Conservation (phyloP, 2,797 vertebrate genomes). For the Bovichtus variegatus region DNA sequence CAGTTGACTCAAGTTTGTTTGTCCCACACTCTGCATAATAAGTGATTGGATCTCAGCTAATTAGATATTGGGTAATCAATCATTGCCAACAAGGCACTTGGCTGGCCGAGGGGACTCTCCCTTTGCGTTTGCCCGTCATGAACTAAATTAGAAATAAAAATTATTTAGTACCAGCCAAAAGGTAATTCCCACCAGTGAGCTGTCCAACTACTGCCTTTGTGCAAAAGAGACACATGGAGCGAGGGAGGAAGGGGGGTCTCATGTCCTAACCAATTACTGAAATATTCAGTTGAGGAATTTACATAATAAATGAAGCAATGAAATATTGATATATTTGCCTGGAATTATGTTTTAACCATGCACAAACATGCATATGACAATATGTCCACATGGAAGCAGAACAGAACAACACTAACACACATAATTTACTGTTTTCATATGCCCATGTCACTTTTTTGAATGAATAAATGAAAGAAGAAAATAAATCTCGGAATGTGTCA, state of each 20-base stretch:
- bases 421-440: conserved; percentile 9
- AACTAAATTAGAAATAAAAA: conserved; percentile 86
- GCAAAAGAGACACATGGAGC: conserved; percentile 76
- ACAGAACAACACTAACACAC: conserved; percentile 32
- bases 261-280: conserved; percentile 83
- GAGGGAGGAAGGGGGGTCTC: conserved; percentile 42
- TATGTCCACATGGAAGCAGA: conserved; percentile 49
- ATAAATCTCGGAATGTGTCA: not conserved
- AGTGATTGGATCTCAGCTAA: conserved; percentile 99
- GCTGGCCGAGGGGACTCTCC: conserved; percentile 90
- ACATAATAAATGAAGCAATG: conserved; percentile 85
- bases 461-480: not conserved
- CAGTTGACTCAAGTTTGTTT: conserved; percentile 99
- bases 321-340: conserved; percentile 84
- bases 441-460: conserved; percentile 5
- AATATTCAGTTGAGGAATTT: conserved; percentile 82
- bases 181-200: conserved; percentile 83
- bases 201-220: conserved; percentile 75
- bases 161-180: conserved; percentile 83
- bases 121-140: conserved; percentile 83
- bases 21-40: conserved; percentile 99
- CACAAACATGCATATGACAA: conserved; percentile 72
- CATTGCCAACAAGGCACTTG: conserved; percentile 99
- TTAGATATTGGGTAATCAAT: conserved; percentile 99
- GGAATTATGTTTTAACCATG: conserved; percentile 69